phyloP scores from a whole-genome alignment of 2,113 vertebrate genomes.

The Mixornis gularis region DNA sequence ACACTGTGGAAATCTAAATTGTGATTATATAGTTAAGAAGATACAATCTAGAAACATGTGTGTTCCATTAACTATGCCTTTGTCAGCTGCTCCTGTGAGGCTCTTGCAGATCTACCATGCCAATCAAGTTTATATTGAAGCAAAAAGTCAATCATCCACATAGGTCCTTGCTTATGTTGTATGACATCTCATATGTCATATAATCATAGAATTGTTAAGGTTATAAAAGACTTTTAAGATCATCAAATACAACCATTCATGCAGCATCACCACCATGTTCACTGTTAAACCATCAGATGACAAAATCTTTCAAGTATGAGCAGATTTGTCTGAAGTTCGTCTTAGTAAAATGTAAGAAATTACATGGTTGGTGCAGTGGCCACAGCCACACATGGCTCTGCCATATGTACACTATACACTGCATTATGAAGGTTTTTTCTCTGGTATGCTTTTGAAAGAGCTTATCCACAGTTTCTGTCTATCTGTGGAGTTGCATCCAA shows the following conservation, averaged over 20 bases:
- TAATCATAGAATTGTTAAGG: neutral
- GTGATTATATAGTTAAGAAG: neutral
- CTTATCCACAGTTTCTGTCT: neutral
- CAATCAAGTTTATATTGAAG: neutral
- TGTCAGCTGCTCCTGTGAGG: neutral
- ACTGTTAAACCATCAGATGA: neutral
- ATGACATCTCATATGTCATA: neutral
- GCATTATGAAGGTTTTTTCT: neutral
- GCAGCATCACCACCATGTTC: neutral
- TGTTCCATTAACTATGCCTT: neutral
- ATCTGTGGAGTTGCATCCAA: neutral
- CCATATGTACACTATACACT: fast-evolving
- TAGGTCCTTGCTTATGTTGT: neutral
- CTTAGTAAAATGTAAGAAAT: neutral
- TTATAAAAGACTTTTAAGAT: neutral
- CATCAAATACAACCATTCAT: neutral
- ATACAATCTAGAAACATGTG: neutral
- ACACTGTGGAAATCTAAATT: neutral
- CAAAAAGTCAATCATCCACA: neutral
- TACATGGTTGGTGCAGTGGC: neutral
- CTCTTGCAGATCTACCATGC: neutral
- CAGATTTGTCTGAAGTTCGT: neutral
- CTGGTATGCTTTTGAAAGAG: neutral
- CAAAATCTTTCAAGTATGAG: neutral
- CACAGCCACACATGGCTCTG: neutral